Evolutionary conservation across 23 tunicate genomes (phyloP), one percentile per base, ranked within the genome.

Genomic region (Trididemnum miniatum): DNA sequence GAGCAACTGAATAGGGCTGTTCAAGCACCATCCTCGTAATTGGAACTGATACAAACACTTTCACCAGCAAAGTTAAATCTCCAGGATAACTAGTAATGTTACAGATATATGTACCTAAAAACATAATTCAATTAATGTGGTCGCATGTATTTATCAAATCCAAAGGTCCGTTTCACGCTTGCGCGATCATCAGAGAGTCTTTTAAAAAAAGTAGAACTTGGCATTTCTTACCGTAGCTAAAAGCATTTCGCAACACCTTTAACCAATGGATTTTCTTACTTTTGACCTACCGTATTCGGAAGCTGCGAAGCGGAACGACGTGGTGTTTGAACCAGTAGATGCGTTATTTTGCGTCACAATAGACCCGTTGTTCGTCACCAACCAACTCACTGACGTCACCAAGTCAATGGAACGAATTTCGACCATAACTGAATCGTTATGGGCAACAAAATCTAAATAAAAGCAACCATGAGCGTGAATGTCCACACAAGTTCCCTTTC

Each of bases 11-110:
- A 28, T 52, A 51, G 22, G 82, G 82, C 12, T 67, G 82, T n/a
- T 77, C 82, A 35, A 77, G 67, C 2, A 27, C 67, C 30, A 77
- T 35, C 5, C 5, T 4, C 28, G 82, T 77, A 3, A 77, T 54
- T 24, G 82, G 82, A 25, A 67, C 22, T 4, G 31, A 29, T 3
- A 38, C 82, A 20, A 33, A 28, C 2, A 77, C 37, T 2, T 77
- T 54, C 30, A 54, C 2, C n/a, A 52, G 23, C 5, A 31, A 35
- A 27, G 22, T 36, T 15, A 52, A 20, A 4, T 20, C 24, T 25
- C 67, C 82, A 31, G 82, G 82, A 52, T 52, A 18, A 54, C 67
- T 77, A 12, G 66, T 52, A 20, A 77, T 29, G 25, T 77, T 77
- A 39, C 35, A 52, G 2, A 15, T 30, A 29, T 52, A 77, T 20